Conservation (phyloP, 2,888 invertebrate genomes). For the Sphinx pinastri region DNA sequence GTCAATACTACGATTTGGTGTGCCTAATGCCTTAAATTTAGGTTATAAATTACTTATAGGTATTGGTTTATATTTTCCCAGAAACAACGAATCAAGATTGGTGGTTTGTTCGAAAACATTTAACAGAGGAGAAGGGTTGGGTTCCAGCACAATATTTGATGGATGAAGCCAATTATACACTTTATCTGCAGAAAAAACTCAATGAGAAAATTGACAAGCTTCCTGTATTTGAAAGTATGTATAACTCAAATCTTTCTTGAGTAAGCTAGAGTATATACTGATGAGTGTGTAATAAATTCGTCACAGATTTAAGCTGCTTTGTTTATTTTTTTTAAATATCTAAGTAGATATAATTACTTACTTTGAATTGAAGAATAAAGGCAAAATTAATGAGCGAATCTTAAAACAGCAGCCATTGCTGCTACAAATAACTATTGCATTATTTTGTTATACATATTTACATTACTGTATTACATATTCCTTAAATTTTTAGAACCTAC, state of each 20-base stretch:
- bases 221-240: constrained; percentile 96
- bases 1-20: too few relatives aligned
- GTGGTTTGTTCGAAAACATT: constrained; percentile 96
- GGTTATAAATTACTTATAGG: background rate
- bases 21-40: too few relatives aligned
- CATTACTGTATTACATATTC: too few relatives aligned
- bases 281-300: too few relatives aligned
- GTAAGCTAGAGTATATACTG: background rate
- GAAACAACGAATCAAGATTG: constrained; percentile 94
- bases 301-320: too few relatives aligned
- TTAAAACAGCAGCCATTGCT: too few relatives aligned
- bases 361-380: too few relatives aligned
- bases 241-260: constrained; percentile 21
- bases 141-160: constrained; percentile 95
- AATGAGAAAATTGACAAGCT: constrained; percentile 96
- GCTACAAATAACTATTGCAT: too few relatives aligned
- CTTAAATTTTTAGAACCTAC: constrained; percentile 86
- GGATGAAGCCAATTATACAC: constrained; percentile 91
- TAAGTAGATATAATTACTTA: too few relatives aligned
- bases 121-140: constrained; percentile 96
- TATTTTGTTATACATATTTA: too few relatives aligned
- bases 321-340: too few relatives aligned
- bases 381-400: too few relatives aligned
- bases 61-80: constrained; percentile 44
- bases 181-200: constrained; percentile 93